Percentiles rank a stretch among this genome's conserved stretches.
Conservation (phyloP, 2,888 invertebrate genomes). For the Boloria selene region DNA sequence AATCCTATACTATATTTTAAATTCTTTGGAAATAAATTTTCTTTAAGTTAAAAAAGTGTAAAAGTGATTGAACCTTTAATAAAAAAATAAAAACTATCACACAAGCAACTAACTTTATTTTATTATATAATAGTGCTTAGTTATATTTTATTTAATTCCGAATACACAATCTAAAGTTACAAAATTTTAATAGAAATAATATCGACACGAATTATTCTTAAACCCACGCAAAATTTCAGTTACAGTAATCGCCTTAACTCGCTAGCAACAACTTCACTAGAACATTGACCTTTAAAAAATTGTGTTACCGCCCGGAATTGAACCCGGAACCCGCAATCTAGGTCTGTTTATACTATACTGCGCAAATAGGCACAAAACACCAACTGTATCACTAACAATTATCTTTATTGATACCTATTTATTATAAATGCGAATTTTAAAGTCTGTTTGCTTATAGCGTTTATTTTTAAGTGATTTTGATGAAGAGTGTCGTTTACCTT, state of each 20-base stretch:
- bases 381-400: conserved; percentile 22
- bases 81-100: no score
- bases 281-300: conserved; percentile 66
- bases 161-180: no score
- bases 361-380: conserved; percentile 16
- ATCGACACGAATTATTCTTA: neutral
- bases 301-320: conserved; percentile 58
- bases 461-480: no score
- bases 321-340: conserved; percentile 67
- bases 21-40: no score
- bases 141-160: no score
- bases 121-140: no score
- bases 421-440: neutral
- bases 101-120: no score
- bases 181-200: neutral
- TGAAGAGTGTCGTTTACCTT: no score
- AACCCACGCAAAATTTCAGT: conserved; percentile 16
- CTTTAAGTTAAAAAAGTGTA: no score
- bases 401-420: conserved; percentile 2
- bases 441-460: neutral
- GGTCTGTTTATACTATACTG: conserved; percentile 48
- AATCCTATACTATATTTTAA: no score
- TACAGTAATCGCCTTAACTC: conserved; percentile 42
- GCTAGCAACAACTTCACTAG: conserved; percentile 54
- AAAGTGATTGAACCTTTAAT: no score